Conservation (phyloP, 2,113 vertebrate species). For the Furnarius figulus region DNA sequence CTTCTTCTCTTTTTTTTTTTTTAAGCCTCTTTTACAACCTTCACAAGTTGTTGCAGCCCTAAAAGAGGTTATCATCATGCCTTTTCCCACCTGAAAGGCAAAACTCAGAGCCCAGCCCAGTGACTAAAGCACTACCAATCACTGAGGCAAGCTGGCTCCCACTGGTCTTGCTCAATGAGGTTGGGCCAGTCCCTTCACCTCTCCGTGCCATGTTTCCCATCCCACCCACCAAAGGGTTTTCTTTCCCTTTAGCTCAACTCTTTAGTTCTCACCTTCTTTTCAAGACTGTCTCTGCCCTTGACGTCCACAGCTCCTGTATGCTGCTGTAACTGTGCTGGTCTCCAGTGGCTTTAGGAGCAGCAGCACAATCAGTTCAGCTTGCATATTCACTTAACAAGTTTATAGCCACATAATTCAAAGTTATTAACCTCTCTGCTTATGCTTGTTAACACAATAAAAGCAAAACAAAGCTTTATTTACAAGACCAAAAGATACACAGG, state of each 20-base stretch:
- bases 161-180: not conserved
- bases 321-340: not conserved
- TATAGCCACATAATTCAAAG: not conserved
- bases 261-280: not conserved
- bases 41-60: not conserved
- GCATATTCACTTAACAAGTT: not conserved
- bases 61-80: not conserved
- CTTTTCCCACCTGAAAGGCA: not conserved
- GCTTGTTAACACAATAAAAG: not conserved
- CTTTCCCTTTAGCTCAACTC: not conserved
- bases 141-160: not conserved
- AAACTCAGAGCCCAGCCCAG: not conserved
- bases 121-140: not conserved
- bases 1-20: not conserved
- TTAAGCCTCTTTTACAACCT: not conserved
- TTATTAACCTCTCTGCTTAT: not conserved
- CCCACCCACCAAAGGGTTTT: not conserved
- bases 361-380: not conserved
- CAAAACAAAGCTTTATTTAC: not conserved
- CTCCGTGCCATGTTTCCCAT: accelerated
- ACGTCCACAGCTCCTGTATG: not conserved
- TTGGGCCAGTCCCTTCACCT: not conserved
- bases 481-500: not conserved
- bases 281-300: not conserved
- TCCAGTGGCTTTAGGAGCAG: not conserved